These are phyloP conservation scores for Pterocles orientalis DNA, from an alignment of 2,113 vertebrate genomes.

Conservation along the genomic window DNA sequence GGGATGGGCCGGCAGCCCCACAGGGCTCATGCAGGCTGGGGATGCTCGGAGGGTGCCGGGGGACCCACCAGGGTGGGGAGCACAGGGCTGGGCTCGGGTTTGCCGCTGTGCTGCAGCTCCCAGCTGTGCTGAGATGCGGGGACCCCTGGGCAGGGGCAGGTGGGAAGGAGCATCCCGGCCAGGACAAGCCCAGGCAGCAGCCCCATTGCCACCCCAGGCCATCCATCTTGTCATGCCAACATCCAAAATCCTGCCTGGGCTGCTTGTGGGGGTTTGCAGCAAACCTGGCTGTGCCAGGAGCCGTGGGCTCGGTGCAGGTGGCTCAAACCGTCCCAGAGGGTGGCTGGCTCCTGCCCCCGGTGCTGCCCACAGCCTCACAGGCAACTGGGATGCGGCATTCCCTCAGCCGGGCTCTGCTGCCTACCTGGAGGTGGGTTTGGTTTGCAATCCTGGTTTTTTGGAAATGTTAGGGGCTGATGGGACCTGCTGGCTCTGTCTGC, in stretches of 20 bases:
- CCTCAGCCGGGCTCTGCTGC: background rate
- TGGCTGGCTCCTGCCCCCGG: background rate
- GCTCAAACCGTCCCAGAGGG: background rate
- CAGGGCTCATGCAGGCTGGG: fast-evolving
- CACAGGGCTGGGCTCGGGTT: background rate
- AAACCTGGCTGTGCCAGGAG: background rate
- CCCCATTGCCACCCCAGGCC: background rate
- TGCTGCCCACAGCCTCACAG: background rate
- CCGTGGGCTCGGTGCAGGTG: background rate
- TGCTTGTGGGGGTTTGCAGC: background rate
- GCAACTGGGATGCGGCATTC: background rate
- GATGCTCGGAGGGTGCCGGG: background rate
- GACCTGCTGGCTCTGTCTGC: background rate
- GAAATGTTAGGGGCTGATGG: background rate
- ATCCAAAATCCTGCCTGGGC: background rate
- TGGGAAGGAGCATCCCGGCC: background rate
- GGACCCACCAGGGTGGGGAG: background rate
- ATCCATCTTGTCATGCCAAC: fast-evolving
- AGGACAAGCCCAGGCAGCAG: background rate
- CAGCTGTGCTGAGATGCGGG: no score
- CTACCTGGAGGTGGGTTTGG: background rate
- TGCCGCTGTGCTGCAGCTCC: background rate
- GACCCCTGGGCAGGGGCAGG: no score
- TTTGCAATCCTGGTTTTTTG: background rate
- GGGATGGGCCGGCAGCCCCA: background rate